phyloP scores from a whole-genome alignment of 2,888 invertebrate genomes.

The Oxycera nigricornis region DNA sequence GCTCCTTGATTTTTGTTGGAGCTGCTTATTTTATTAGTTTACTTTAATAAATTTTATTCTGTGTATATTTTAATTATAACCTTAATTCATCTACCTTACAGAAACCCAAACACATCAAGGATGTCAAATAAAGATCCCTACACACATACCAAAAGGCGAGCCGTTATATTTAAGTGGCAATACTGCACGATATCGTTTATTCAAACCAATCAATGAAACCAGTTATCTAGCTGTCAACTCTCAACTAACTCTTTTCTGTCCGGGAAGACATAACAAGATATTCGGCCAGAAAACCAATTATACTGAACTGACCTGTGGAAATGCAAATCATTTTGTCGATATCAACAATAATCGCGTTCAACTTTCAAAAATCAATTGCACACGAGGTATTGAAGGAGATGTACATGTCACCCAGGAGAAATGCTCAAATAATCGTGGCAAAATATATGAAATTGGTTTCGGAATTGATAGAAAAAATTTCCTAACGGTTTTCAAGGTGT shows the following conservation, averaged over 20 bases:
- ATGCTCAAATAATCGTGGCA: conserved; percentile 53
- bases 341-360: conserved; percentile 6
- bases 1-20: no score
- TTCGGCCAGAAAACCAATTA: conserved; percentile 24
- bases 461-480: conserved; percentile 43
- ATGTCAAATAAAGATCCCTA: conserved; percentile 47
- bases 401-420: conserved; percentile 51
- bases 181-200: conserved; percentile 44
- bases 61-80: neutral
- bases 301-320: conserved; percentile 45
- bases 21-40: no score
- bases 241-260: conserved; percentile 50
- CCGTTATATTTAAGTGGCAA: conserved; percentile 46
- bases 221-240: conserved; percentile 46
- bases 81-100: no score
- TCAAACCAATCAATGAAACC: conserved; percentile 48
- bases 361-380: conserved; percentile 48
- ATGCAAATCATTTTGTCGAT: conserved; percentile 40
- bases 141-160: conserved; percentile 46
- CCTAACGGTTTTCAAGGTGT: conserved; percentile 54
- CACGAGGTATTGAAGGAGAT: conserved; percentile 48
- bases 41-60: neutral
- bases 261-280: conserved; percentile 50
- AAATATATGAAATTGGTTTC: conserved; percentile 51
- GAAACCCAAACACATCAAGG: conserved; percentile 20